Conservation (phyloP, 2,888 invertebrate genomes). For the Mesoligia furuncula region DNA sequence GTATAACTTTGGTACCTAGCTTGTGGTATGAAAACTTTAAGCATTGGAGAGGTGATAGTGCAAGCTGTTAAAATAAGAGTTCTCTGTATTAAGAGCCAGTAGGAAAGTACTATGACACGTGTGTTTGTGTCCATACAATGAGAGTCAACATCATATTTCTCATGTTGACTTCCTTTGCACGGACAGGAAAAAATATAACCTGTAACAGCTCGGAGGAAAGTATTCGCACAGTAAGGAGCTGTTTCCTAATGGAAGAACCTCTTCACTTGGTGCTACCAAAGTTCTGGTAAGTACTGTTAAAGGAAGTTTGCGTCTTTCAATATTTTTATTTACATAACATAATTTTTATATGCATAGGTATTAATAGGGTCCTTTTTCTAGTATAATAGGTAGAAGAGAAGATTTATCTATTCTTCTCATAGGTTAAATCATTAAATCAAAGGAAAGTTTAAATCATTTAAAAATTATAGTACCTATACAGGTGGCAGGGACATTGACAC, state of each 20-base stretch:
- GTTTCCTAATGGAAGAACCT: slow-evolving; percentile 42
- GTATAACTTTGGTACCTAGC: slow-evolving; percentile 34
- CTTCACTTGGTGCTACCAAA: slow-evolving; percentile 32
- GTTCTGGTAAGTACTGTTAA: slow-evolving; percentile 5
- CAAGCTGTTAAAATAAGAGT: slow-evolving; percentile 27
- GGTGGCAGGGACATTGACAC: neutral
- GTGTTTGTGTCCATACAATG: slow-evolving; percentile 19
- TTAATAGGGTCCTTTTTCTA: neutral
- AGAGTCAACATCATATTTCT: slow-evolving; percentile 34
- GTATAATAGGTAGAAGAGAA: neutral
- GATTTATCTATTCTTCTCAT: neutral
- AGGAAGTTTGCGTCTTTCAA: slow-evolving; percentile 11
- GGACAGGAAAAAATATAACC: slow-evolving; percentile 35
- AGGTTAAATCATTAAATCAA: neutral
- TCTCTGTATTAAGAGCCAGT: slow-evolving; percentile 5
- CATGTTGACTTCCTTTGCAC: slow-evolving; percentile 36
- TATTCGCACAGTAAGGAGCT: slow-evolving; percentile 24
- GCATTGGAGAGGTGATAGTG: neutral
- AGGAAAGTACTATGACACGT: slow-evolving; percentile 7
- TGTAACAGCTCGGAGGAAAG: slow-evolving; percentile 21
- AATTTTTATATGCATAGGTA: neutral
- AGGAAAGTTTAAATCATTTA: neutral
- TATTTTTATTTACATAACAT: slow-evolving; percentile 9
- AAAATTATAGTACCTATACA: neutral
- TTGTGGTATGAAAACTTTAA: slow-evolving; percentile 35